phyloP scores from a whole-genome alignment of 2,888 invertebrate genomes.

The Lottia gigantea region DNA sequence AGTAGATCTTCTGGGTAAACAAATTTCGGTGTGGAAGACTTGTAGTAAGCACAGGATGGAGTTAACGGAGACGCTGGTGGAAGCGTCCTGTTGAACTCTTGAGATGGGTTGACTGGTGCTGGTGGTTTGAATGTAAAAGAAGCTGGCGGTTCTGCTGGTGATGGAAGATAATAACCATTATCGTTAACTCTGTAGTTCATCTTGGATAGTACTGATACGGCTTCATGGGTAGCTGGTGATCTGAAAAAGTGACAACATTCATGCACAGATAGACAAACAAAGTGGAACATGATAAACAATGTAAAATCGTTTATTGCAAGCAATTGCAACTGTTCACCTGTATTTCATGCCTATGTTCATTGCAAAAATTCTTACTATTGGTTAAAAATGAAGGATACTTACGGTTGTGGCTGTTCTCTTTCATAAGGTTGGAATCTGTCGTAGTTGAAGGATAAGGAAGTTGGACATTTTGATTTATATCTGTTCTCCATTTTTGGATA shows the following conservation, averaged over 20 bases:
- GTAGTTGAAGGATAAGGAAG: not conserved
- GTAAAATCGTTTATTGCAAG: no score
- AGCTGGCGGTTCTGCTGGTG: not conserved
- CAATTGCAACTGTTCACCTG: no score
- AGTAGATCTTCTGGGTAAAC: not conserved
- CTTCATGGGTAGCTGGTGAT: not conserved
- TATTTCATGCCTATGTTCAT: no score
- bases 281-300: no score
- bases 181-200: not conserved
- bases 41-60: conserved; percentile 1
- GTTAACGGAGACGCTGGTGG: not conserved
- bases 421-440: not conserved
- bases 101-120: not conserved
- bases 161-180: not conserved
- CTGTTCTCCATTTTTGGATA: not conserved
- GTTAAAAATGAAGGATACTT: not conserved
- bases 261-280: no score
- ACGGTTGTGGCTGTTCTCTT: not conserved
- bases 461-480: not conserved
- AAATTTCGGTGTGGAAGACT: not conserved
- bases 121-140: not conserved
- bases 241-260: no score
- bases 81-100: not conserved
- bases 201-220: not conserved
- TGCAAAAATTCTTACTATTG: no score